Conservation (phyloP, 2,113 vertebrate species). For the Lasiurus borealis region DNA sequence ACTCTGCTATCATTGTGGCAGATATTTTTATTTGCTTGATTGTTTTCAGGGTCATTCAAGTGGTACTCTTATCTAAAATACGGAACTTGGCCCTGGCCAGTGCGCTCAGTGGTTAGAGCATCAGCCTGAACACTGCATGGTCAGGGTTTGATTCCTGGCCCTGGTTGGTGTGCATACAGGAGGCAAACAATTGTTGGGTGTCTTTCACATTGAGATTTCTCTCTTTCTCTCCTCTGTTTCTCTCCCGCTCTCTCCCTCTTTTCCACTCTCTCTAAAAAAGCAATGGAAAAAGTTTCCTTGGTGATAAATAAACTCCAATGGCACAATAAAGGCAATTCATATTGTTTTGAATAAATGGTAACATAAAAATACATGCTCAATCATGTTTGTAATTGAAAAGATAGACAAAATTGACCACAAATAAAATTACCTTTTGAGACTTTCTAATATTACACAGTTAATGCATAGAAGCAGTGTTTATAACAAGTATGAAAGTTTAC, state of each 20-base stretch:
- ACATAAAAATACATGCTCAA: not conserved
- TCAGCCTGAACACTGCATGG: too few species aligned
- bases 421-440: not conserved
- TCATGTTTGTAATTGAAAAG: not conserved
- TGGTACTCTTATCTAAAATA: not conserved
- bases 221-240: too few species aligned
- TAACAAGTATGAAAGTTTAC: not conserved
- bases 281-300: too few species aligned
- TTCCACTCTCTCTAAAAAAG: too few species aligned
- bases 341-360: not conserved
- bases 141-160: fast-evolving
- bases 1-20: not conserved
- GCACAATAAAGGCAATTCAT: not conserved
- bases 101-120: too few species aligned
- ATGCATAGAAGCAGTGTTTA: not conserved
- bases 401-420: fast-evolving
- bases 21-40: not conserved
- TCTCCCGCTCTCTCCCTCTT: too few species aligned
- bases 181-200: too few species aligned
- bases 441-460: not conserved
- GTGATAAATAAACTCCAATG: not conserved
- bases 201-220: too few species aligned
- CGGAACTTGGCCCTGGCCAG: not conserved
- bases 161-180: too few species aligned
- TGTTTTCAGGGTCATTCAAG: not conserved